phyloP scores from a whole-genome alignment of 23 tunicate genomes.

The Halocynthia aurantium region DNA sequence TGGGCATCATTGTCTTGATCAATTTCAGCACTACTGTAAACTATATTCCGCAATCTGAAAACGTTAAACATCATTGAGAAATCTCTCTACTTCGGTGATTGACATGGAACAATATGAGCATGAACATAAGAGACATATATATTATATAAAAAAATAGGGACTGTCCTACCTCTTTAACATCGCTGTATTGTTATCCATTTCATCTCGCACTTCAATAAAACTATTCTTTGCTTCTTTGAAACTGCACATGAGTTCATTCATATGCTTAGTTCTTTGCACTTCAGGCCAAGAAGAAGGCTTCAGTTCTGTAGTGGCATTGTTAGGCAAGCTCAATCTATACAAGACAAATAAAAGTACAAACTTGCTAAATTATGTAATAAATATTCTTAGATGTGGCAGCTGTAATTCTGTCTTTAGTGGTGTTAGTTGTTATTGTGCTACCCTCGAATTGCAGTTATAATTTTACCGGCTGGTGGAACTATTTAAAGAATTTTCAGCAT shows the following conservation, averaged over 20 bases:
- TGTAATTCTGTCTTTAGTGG: no score
- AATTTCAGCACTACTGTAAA: no score
- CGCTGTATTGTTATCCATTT: slow-evolving; percentile 51
- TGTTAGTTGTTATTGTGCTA: background rate
- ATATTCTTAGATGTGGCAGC: background rate
- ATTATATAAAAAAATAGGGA: no score
- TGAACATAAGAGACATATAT: no score
- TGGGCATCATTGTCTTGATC: no score
- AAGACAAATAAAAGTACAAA: background rate
- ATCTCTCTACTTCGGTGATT: no score
- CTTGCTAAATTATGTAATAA: background rate
- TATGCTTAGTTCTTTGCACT: slow-evolving; percentile 24
- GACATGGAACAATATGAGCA: no score
- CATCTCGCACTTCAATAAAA: slow-evolving; percentile 37
- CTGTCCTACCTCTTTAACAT: slow-evolving; percentile 52
- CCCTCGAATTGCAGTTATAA: background rate
- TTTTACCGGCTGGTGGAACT: slow-evolving; percentile 47
- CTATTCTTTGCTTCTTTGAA: slow-evolving; percentile 59
- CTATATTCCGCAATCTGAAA: no score
- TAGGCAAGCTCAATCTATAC: slow-evolving; percentile 11
- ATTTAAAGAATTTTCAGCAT: slow-evolving; percentile 50
- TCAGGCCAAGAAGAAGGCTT: slow-evolving; percentile 20
- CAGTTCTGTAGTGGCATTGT: slow-evolving; percentile 1
- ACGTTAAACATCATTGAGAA: no score
- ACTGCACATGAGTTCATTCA: slow-evolving; percentile 34